These are phyloP conservation scores for Hemicordylus capensis DNA, from an alignment of 2,113 vertebrate genomes.

Conservation along the genomic window DNA sequence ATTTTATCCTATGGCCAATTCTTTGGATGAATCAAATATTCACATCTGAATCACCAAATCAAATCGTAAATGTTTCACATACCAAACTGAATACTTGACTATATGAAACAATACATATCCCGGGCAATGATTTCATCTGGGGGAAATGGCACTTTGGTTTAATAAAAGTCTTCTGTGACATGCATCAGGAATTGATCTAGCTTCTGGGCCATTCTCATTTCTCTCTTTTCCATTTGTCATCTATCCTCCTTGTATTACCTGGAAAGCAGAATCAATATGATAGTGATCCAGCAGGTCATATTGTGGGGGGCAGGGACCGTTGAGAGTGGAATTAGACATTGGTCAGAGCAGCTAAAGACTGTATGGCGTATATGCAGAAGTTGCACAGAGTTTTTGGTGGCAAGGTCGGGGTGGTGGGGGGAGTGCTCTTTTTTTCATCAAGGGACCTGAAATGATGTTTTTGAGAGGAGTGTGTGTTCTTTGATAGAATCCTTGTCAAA, in stretches of 20 bases:
- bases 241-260: not conserved
- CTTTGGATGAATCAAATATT: too few relatives aligned
- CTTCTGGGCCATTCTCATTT: not conserved
- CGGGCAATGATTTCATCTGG: too few relatives aligned
- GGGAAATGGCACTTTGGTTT: not conserved
- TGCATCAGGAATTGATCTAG: not conserved
- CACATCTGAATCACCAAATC: too few relatives aligned
- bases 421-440: not conserved
- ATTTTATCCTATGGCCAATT: too few relatives aligned
- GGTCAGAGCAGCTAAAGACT: not conserved
- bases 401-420: not conserved
- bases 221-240: not conserved
- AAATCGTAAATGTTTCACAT: too few relatives aligned
- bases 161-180: not conserved
- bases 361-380: not conserved
- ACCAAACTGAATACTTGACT: too few relatives aligned
- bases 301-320: not conserved
- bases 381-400: not conserved
- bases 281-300: not conserved
- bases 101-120: too few relatives aligned
- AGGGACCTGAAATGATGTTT: not conserved
- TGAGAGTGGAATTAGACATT: not conserved
- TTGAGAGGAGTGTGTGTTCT: not conserved
- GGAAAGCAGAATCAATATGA: not conserved
- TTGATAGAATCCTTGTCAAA: not conserved